Base-by-base conservation (phyloP, 2,113 vertebrate genomes). In the Oxyruncus cristatus region DNA sequence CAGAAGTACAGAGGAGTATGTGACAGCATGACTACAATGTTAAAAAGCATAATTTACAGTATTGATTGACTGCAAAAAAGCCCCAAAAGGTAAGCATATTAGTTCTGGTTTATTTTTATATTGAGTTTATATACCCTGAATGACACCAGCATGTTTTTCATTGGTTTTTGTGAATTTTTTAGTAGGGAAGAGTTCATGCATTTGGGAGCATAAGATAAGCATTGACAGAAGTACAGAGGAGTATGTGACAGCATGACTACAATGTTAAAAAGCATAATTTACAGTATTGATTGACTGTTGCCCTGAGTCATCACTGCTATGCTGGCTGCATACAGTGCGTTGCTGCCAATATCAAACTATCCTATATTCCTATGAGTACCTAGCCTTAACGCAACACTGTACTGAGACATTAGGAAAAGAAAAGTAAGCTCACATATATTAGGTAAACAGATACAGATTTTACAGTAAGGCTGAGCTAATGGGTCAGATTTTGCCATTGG, bases 271-370 rank as follows among this genome's bases (percentile, higher is more conserved):
- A 18, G n/a, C 0, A 1, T 56, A 68, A 76, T 88, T 85, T 88
- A 55, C 1, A 10, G 30, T 80, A 88, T 63, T 77, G 85, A 92
- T 83, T 90, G 63, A 67, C 47, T 94, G 63, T 76, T 88, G 71
- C 24, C 2, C 18, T 91, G 85, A 91, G 32, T 91, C 78, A 80
- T 55, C 30, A 46, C 0, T 23, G 35, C 59, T 83, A 5, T 50
- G 78, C 41, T 67, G 66, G 46, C 58, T 88, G 67, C 33, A 73
- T 46, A 26, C 1, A 0, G 8, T 53, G 58, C 17, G 26, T 46
- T 77, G 23, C 53, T 90, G 82, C 58, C 49, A 76, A 22, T 53
- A 76, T 16, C 50, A 89, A 39, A 39, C 28, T 39, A 35, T 49
- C 27, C 8, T 50, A 1, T n/a, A 47, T 15, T 91, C 21, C 49